These are phyloP conservation scores for Bombus difficillimus DNA, from an alignment of 1,140 invertebrate species.

Conservation along the genomic window DNA sequence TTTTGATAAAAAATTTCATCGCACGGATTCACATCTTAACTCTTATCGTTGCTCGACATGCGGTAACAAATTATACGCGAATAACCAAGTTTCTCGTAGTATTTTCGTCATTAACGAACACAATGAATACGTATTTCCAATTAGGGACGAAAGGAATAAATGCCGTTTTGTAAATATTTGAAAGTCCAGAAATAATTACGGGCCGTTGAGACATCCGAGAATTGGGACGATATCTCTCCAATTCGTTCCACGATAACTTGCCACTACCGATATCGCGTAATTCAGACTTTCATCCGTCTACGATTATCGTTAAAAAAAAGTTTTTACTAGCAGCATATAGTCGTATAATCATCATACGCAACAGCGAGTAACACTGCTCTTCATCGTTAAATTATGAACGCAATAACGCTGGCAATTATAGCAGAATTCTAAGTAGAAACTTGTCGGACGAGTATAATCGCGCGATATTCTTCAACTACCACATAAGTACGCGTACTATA, in stretches of 20 bases:
- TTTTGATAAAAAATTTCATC: too few relatives aligned
- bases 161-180: too few relatives aligned
- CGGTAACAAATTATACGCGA: background rate
- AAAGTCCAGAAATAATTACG: background rate
- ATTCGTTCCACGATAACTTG: too few relatives aligned
- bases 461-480: background rate
- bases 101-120: background rate
- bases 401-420: background rate
- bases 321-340: background rate
- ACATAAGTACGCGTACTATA: background rate
- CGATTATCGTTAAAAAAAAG: too few relatives aligned
- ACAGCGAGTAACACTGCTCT: too few relatives aligned
- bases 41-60: background rate
- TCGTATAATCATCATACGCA: too few relatives aligned
- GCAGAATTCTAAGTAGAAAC: background rate
- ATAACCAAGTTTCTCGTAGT: background rate
- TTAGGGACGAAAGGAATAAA: too few relatives aligned
- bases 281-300: too few relatives aligned
- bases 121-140: background rate
- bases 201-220: background rate
- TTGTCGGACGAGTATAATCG: background rate
- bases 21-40: slow-evolving; percentile 38
- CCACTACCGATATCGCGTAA: too few relatives aligned
- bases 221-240: background rate
- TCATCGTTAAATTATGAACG: background rate